Evolutionary conservation across 2,113 vertebrate genomes (phyloP), one percentile per base, ranked within the genome.

Genomic region (Eonycteris spelaea): DNA sequence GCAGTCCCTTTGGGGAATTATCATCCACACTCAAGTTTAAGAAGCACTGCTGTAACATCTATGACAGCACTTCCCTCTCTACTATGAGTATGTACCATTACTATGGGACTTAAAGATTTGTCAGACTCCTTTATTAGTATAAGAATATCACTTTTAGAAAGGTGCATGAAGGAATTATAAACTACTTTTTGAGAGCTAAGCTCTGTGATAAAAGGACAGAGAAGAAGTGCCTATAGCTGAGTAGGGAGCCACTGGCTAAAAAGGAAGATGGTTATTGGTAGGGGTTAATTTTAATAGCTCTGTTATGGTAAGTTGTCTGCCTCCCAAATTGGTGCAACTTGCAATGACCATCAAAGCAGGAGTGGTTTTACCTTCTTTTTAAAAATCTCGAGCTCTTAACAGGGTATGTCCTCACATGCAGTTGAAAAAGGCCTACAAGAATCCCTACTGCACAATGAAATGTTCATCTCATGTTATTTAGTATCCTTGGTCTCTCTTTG

Each of bases 281-380:
- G 55, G 77, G 28, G 38, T 70, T 67, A 74, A 33, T 11, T 2
- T 26, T 24, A 86, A 73, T 5, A 43, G 22, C 61, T 51, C 38
- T 19, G 2, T 21, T n/a, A 59, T 13, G 11, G 45, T 63, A 59
- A 73, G 43, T 11, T 5, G 45, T 95, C 83, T 94, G 45, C 80
- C 94, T 96, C 84, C 55, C 80, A 95, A 79, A 95, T 38, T 38
- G 83, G 79, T 51, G 19, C 48, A 51, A 93, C 30, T 96, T 68
- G n/a, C 57, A 90, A 95, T 88, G 55, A 75, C 78, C n/a, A 57
- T 30, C 55, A 90, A n/a, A 57, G 73, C 15, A 88, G 15, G 14
- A 40, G 61, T 78, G 18, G 30, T 38, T 92, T n/a, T 71, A 33
- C 71, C 61, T 40, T 43, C 30, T 93, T 80, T 70, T 65, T 26